These are phyloP conservation scores for Mongoloraphidia duomilia DNA, from an alignment of 2,888 invertebrate genomes.

Conservation along the genomic window DNA sequence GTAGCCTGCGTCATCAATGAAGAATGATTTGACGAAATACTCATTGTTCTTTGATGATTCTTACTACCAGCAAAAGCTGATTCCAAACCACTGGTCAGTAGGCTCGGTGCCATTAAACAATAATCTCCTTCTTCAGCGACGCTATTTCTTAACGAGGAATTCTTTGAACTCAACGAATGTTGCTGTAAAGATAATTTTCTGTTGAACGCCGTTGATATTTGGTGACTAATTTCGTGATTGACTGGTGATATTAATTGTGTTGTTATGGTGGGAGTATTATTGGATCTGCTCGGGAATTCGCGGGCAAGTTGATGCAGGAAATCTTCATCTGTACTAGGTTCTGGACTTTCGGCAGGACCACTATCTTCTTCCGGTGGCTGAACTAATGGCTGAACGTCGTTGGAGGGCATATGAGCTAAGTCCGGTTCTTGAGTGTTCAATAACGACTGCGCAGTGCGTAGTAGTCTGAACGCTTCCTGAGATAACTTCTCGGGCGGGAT, in stretches of 20 bases:
- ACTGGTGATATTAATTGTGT: slow-evolving; percentile 23
- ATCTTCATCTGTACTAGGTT: slow-evolving; percentile 19
- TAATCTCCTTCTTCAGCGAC: neutral
- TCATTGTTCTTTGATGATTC: no score
- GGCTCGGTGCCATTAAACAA: neutral
- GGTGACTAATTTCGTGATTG: slow-evolving; percentile 18
- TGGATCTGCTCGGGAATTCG: slow-evolving; percentile 25
- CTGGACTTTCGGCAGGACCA: neutral
- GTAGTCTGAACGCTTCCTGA: slow-evolving; percentile 49
- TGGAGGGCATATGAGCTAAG: slow-evolving; percentile 26
- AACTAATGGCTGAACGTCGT: slow-evolving; percentile 13
- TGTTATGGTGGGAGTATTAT: slow-evolving; percentile 22
- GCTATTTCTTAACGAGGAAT: neutral
- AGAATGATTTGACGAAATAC: no score
- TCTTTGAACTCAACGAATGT: slow-evolving; percentile 6
- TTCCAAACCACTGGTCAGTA: neutral
- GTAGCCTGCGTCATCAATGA: no score
- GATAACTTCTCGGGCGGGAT: slow-evolving; percentile 46
- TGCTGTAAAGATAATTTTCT: slow-evolving; percentile 25
- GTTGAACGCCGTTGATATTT: slow-evolving; percentile 23
- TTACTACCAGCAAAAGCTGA: neutral
- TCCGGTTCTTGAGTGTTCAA: slow-evolving; percentile 48
- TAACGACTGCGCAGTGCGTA: slow-evolving; percentile 49
- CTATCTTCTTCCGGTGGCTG: slow-evolving; percentile 11
- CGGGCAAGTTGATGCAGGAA: slow-evolving; percentile 27